phyloP scores from a whole-genome alignment of 2,888 invertebrate species.

The Tipula helvola region DNA sequence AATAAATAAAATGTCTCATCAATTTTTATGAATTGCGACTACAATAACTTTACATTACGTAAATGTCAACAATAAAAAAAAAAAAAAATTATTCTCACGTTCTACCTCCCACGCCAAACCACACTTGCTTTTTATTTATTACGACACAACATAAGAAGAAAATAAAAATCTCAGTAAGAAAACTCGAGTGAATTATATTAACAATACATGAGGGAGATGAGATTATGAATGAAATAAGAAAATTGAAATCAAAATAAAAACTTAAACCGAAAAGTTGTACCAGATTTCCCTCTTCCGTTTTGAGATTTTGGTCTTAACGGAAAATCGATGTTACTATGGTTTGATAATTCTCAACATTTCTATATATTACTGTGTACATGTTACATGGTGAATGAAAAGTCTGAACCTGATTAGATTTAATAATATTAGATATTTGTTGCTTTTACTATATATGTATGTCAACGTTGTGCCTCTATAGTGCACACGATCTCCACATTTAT shows the following conservation, averaged over 20 bases:
- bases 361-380: background rate
- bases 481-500: background rate
- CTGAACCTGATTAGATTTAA: background rate
- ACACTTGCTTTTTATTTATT: background rate
- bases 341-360: background rate
- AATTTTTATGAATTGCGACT: background rate
- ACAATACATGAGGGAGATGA: background rate
- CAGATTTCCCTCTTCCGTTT: background rate
- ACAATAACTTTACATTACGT: background rate
- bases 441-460: background rate
- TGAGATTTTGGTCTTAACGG: background rate
- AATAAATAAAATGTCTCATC: background rate
- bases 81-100: background rate
- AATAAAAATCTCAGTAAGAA: background rate
- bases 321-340: background rate
- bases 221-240: background rate
- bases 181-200: background rate
- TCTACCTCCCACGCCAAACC: background rate
- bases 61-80: background rate
- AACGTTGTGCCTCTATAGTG: background rate
- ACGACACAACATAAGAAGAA: background rate
- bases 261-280: background rate
- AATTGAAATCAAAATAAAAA: background rate
- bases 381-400: background rate
- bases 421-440: background rate